Conservation (phyloP, 2,888 invertebrate genomes). For the Plutella xylostella region DNA sequence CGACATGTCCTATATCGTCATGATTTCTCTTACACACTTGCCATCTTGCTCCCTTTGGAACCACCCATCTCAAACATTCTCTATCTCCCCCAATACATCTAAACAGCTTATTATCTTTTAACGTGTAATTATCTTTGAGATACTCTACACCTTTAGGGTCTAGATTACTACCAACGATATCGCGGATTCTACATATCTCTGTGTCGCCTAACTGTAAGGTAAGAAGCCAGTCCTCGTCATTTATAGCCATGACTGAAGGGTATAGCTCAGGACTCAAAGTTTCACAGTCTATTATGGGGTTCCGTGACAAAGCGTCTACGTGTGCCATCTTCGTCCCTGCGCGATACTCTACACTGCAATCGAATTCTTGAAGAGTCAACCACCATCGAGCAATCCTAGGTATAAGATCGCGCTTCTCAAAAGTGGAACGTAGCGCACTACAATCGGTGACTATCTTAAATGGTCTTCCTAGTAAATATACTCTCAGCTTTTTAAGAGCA, state of each 20-base stretch:
- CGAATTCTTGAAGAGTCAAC: not conserved
- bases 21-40: conserved; percentile 17
- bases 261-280: not conserved
- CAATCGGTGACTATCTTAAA: conserved; percentile 8
- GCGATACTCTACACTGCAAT: conserved; percentile 7
- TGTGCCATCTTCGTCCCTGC: conserved; percentile 16
- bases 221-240: not conserved
- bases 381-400: not conserved
- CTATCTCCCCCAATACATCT: conserved; percentile 10
- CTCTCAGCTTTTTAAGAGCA: conserved; percentile 9
- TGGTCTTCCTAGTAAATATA: conserved; percentile 8
- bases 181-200: not conserved
- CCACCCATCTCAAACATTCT: conserved; percentile 13
- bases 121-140: not conserved
- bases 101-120: not conserved
- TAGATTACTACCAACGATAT: not conserved
- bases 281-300: not conserved
- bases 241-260: conserved; percentile 9
- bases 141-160: not conserved
- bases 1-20: conserved; percentile 19
- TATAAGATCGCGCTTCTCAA: not conserved
- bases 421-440: not conserved
- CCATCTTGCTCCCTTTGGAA: conserved; percentile 17
- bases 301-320: conserved; percentile 11
- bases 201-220: not conserved